These are phyloP conservation scores for Cryptocheilus praepositus DNA, from an alignment of 2,888 invertebrate species.

Conservation along the genomic window DNA sequence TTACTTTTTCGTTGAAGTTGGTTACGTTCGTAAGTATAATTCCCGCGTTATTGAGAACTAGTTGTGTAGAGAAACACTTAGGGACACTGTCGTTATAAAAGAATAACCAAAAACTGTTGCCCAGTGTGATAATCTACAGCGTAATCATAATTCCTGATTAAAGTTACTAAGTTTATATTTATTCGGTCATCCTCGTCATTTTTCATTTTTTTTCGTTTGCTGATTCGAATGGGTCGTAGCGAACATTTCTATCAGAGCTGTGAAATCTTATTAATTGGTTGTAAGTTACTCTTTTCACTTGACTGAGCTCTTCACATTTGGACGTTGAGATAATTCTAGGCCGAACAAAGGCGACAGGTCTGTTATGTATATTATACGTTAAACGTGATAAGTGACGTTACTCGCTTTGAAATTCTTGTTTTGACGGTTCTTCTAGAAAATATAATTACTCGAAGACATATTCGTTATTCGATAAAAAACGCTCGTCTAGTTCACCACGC, in stretches of 20 bases:
- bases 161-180: constrained; percentile 6
- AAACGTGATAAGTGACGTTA: neutral
- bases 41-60: too few relatives aligned
- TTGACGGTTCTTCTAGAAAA: constrained; percentile 13
- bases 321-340: neutral
- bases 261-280: too few relatives aligned
- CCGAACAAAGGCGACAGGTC: neutral
- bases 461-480: constrained; percentile 16
- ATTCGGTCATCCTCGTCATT: too few relatives aligned
- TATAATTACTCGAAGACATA: constrained; percentile 8
- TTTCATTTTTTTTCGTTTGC: too few relatives aligned
- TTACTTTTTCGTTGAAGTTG: neutral
- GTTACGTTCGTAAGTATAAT: too few relatives aligned
- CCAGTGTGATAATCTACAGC: neutral
- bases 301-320: too few relatives aligned
- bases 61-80: too few relatives aligned
- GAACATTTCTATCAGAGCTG: too few relatives aligned
- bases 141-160: neutral
- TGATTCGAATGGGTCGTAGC: too few relatives aligned
- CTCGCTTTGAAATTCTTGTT: neutral
- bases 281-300: too few relatives aligned
- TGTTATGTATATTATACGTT: neutral
- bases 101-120: neutral
- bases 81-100: too few relatives aligned
- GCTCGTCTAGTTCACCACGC: constrained; percentile 35